These are phyloP conservation scores for Kryptolebias ocellatus DNA, from an alignment of 2,797 vertebrate species.

Conservation along the genomic window DNA sequence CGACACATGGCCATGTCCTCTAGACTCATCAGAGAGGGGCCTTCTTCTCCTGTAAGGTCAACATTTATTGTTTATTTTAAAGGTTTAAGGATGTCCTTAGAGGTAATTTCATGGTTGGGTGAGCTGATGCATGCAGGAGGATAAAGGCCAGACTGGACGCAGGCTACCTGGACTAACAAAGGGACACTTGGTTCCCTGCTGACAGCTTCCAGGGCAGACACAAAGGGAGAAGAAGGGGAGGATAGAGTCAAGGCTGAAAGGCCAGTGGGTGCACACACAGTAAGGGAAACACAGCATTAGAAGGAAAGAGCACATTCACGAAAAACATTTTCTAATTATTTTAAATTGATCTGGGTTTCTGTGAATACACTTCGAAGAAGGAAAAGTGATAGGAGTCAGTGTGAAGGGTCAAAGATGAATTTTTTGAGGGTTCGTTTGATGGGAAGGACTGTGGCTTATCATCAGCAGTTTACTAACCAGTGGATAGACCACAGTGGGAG, in stretches of 20 bases:
- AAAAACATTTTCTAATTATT: constrained; percentile 13
- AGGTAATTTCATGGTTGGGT: constrained; percentile 24
- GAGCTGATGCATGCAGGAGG: constrained; percentile 57
- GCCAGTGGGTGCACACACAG: constrained; percentile 45
- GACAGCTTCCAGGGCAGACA: constrained; percentile 83
- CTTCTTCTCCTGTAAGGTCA: constrained; percentile 88
- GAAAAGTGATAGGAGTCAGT: constrained; percentile 30
- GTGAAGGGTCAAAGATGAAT: constrained; percentile 25
- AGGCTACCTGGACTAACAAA: constrained; percentile 87
- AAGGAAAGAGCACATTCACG: constrained; percentile 47
- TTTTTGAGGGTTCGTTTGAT: constrained; percentile 17
- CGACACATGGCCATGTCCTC: constrained; percentile 94
- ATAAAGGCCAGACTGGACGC: constrained; percentile 79
- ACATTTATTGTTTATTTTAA: constrained; percentile 16
- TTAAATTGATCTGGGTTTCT: constrained; percentile 17
- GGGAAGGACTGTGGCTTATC: constrained; percentile 1
- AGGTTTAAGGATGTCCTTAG: neutral
- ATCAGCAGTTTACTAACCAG: constrained; percentile 81
- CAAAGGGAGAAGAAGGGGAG: constrained; percentile 81
- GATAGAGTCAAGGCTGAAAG: constrained; percentile 80
- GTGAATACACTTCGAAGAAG: constrained; percentile 7
- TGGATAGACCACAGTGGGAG: constrained; percentile 95
- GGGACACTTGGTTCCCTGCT: constrained; percentile 82
- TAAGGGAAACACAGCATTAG: constrained; percentile 74
- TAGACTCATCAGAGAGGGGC: constrained; percentile 94